phyloP scores from a whole-genome alignment of 2,888 invertebrate genomes.

The Ctena decussata region DNA sequence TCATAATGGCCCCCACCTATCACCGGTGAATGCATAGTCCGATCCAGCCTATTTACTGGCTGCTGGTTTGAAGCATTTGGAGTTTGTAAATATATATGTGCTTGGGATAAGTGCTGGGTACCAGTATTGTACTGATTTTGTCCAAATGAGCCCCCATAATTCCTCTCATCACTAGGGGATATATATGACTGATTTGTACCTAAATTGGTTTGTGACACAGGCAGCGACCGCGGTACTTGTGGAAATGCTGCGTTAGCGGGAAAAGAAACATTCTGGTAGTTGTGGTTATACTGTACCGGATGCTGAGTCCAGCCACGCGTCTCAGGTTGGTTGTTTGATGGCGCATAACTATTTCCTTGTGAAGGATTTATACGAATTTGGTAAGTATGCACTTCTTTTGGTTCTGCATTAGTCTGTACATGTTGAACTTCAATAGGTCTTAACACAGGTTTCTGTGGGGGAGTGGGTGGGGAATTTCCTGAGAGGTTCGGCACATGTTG shows the following conservation, averaged over 20 bases:
- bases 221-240: constrained; percentile 37
- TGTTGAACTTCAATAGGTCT: constrained; percentile 63
- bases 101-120: constrained; percentile 65
- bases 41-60: constrained; percentile 25
- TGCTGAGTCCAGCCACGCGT: constrained; percentile 42
- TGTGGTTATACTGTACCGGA: constrained; percentile 39
- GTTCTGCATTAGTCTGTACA: constrained; percentile 46
- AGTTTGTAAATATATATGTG: constrained; percentile 62
- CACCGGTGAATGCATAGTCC: constrained; percentile 35
- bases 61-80: constrained; percentile 45
- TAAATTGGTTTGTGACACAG: constrained; percentile 31
- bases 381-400: constrained; percentile 16
- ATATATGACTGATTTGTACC: constrained; percentile 46
- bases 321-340: constrained; percentile 18
- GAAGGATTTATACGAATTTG: constrained; percentile 44
- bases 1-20: background rate
- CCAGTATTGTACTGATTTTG: constrained; percentile 28
- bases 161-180: constrained; percentile 51
- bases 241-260: constrained; percentile 41
- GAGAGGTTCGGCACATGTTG: constrained; percentile 27
- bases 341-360: constrained; percentile 7
- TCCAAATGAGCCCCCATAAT: constrained; percentile 25
- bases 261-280: constrained; percentile 49
- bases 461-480: constrained; percentile 45
- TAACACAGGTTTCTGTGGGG: constrained; percentile 39